phyloP scores from a whole-genome alignment of 1,140 invertebrate genomes.

The Cheumatopsyche charites region DNA sequence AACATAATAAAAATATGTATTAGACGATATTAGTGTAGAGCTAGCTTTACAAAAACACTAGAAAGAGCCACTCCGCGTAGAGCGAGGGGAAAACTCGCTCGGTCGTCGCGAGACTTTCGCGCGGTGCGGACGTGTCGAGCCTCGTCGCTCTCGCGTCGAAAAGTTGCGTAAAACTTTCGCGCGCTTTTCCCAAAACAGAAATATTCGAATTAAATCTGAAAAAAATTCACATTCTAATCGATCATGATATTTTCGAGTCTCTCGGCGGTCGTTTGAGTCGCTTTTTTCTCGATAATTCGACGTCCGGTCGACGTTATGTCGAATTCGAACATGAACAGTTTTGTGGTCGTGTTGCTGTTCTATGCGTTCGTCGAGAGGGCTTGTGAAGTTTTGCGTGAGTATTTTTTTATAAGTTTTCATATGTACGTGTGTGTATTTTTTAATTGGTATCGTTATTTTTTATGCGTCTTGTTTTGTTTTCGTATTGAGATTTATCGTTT shows the following conservation, averaged over 20 bases:
- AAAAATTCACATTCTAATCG: too few relatives aligned
- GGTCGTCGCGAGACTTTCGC: constrained; percentile 46
- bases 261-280: background rate
- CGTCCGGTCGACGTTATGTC: too few relatives aligned
- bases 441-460: too few relatives aligned
- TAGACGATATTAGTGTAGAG: too few relatives aligned
- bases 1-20: too few relatives aligned
- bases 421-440: background rate
- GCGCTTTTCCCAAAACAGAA: background rate
- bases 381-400: constrained; percentile 44
- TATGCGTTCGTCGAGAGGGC: constrained; percentile 36
- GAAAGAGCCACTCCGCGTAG: too few relatives aligned
- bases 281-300: background rate
- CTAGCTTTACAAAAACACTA: too few relatives aligned
- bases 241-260: too few relatives aligned
- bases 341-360: constrained; percentile 34
- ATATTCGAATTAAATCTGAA: background rate
- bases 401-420: constrained; percentile 15
- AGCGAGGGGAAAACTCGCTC: constrained; percentile 41
- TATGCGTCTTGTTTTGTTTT: too few relatives aligned
- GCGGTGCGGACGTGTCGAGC: constrained; percentile 27
- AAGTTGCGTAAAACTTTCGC: background rate
- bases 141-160: constrained; percentile 16
- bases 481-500: too few relatives aligned
- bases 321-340: constrained; percentile 22